Evolutionary conservation across 2,888 invertebrate genomes (phyloP).

Genomic region (Temnothorax unifasciatus): DNA sequence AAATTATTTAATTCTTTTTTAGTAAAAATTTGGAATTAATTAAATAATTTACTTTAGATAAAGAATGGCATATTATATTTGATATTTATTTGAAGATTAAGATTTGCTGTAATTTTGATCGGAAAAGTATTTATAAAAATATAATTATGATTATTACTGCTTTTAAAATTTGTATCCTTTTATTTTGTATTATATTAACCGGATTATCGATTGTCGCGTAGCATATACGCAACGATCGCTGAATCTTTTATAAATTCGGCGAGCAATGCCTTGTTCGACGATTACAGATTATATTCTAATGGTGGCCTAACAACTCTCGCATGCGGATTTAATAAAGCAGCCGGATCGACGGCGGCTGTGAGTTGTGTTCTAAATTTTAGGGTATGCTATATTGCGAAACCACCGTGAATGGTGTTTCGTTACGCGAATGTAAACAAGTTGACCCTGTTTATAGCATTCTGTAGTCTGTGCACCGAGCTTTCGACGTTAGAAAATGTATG

Average conservation of each 20-base stretch:
- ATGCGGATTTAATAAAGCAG: constrained; percentile 77
- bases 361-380: constrained; percentile 73
- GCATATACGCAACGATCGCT: background rate
- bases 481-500: background rate
- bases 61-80: background rate
- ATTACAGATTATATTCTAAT: constrained; percentile 46
- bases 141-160: background rate
- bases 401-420: constrained; percentile 44
- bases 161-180: background rate
- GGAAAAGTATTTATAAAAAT: background rate
- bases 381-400: constrained; percentile 51
- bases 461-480: background rate
- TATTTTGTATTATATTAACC: background rate
- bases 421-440: background rate
- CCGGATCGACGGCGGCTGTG: constrained; percentile 70
- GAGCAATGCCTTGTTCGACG: background rate
- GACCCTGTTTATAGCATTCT: background rate
- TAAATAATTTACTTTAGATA: background rate
- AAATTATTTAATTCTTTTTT: background rate
- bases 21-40: background rate
- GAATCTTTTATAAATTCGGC: background rate
- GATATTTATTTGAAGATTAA: background rate
- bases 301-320: constrained; percentile 75
- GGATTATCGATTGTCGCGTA: background rate
- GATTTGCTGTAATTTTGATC: background rate